Evolutionary conservation across 2,113 vertebrate species (phyloP), one percentile per base, ranked within the genome.

Genomic region (Nannospalax galili): DNA sequence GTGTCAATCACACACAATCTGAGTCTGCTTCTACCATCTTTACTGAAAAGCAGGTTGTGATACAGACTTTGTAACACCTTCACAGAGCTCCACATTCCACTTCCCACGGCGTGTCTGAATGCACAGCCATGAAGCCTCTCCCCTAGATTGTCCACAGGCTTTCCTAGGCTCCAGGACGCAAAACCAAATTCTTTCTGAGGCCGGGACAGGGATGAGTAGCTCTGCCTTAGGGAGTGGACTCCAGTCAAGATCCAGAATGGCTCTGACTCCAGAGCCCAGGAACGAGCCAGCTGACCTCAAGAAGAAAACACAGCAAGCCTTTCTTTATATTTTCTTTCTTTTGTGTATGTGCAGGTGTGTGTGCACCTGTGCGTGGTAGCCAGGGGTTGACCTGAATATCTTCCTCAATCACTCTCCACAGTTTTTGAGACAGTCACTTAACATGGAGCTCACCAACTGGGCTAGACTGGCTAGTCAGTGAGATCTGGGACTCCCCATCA

Each of bases 1-100:
- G 20, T 62, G 40, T 86, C 65, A 80, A 74, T 48, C 10, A 56
- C 91, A 65, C 84, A 78, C 70, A 91, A 37, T 92, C 94, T 64
- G 58, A 82, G 14, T 52, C 58, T n/a, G 80, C 11, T 42, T 84
- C 52, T 40, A 85, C n/a, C 78, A 70, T 58, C 35, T 32, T 32
- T 91, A 65, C 42, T 90, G 17, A 91, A 52, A 69, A 60, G 45
- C 40, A 45, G 16, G 16, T 45, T 52, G 74, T 32, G 45, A 30
- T 42, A 6, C 60, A 10, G 37, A 28, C 80, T 64, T 52, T 7
- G 37, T 2, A 4, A 11, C 7, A 32, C 52, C 64, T 88, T 64
- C 26, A 37, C 22, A 81, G 89, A 79, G 20, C 52, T 69, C 65
- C 26, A 7, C 2, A 11, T n/a, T 35, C 58, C 48, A 26, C 78